A percentile compares a stretch with the other conserved stretches of the same genome.
These are phyloP conservation scores for Octonoba sinensis DNA, from an alignment of 2,888 invertebrate genomes.

Conservation along the genomic window DNA sequence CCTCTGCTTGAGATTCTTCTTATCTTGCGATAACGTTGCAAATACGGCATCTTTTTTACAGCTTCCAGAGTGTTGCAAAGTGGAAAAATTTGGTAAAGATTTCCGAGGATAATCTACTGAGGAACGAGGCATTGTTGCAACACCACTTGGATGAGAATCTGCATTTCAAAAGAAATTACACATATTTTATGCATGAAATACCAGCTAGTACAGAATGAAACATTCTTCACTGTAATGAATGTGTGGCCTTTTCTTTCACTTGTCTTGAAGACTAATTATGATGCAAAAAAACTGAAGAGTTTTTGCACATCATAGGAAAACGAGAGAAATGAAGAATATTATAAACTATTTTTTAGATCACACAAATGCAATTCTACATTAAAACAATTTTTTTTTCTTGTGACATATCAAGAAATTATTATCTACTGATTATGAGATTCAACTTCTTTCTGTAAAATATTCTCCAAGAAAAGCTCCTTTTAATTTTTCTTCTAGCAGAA, in stretches of 20 bases:
- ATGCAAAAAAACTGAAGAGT: background rate
- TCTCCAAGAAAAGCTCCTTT: too few species aligned
- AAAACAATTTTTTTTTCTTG: too few species aligned
- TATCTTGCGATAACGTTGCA: constrained; percentile 23
- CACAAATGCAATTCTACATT: too few species aligned
- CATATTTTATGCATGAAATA: too few species aligned
- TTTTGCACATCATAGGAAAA: background rate
- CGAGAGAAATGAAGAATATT: background rate
- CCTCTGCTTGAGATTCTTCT: constrained; percentile 36
- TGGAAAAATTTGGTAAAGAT: constrained; percentile 51
- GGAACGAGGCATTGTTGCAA: constrained; percentile 51
- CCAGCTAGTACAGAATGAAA: too few species aligned
- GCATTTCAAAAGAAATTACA: background rate
- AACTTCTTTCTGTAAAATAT: too few species aligned
- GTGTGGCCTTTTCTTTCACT: too few species aligned
- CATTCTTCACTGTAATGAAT: too few species aligned
- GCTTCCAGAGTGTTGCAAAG: constrained; percentile 42
- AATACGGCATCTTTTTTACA: constrained; percentile 30
- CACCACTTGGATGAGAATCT: constrained; percentile 55
- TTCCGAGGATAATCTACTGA: constrained; percentile 49
- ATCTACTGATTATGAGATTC: too few species aligned
- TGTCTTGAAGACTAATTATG: background rate
- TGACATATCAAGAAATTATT: too few species aligned
- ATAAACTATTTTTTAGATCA: too few species aligned
- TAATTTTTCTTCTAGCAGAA: too few species aligned